Evolutionary conservation across 2,888 invertebrate genomes (phyloP).

Genomic region (Cyaniris semiargus): DNA sequence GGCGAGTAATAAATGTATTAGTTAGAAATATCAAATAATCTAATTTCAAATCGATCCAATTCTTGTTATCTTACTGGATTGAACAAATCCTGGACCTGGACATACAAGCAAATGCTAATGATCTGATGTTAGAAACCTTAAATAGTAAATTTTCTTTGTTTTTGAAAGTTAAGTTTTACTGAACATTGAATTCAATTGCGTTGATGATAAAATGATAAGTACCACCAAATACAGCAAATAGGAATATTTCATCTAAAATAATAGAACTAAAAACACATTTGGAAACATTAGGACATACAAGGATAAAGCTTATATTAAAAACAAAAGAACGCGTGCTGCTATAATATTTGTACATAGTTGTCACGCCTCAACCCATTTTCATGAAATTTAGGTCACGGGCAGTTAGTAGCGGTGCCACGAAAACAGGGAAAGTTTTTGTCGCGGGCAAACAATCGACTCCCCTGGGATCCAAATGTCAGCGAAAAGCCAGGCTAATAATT

Average conservation of each 20-base stretch:
- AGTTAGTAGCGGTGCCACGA: neutral
- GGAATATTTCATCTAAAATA: neutral
- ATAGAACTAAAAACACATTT: neutral
- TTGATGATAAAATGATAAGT: neutral
- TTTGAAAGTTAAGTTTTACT: neutral
- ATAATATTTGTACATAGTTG: slow-evolving; percentile 15
- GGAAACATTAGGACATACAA: neutral
- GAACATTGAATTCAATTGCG: neutral
- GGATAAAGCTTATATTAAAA: slow-evolving; percentile 16
- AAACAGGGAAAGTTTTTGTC: slow-evolving; percentile 17
- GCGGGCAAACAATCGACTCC: slow-evolving; percentile 8
- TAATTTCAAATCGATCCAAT: neutral
- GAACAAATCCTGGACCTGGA: neutral
- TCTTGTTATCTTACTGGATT: neutral
- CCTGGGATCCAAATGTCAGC: neutral
- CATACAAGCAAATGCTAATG: neutral
- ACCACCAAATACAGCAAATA: neutral
- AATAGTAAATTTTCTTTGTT: neutral
- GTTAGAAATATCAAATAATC: neutral
- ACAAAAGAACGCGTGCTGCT: neutral
- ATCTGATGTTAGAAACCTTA: neutral
- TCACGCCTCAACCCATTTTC: slow-evolving; percentile 26
- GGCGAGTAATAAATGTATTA: neutral
- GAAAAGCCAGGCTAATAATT: slow-evolving; percentile 13
- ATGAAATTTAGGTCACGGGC: slow-evolving; percentile 25